Conservation (phyloP, 2,888 invertebrate species). For the Microctonus aethiopoides region DNA sequence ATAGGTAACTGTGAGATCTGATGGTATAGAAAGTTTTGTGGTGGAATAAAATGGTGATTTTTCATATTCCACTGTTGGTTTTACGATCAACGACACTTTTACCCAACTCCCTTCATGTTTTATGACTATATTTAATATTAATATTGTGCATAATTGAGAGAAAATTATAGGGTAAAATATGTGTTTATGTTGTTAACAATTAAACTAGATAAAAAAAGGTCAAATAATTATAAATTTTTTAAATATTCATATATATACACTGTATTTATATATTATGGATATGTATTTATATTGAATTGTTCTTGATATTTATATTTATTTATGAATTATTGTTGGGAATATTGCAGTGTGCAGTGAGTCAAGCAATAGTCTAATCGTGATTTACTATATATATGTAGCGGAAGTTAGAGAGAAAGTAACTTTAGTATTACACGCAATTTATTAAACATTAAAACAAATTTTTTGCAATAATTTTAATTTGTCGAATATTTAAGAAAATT, state of each 20-base stretch:
- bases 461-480: not conserved
- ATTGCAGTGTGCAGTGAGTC: conserved; percentile 13
- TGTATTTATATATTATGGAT: too few species aligned
- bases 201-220: not conserved
- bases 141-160: not conserved
- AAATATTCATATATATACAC: not conserved
- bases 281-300: not conserved
- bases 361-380: conserved; percentile 33
- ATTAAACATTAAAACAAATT: not conserved
- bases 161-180: not conserved
- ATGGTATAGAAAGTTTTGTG: conserved; percentile 30
- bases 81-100: conserved; percentile 19
- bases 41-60: conserved; percentile 16
- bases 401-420: conserved; percentile 32
- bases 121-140: not conserved
- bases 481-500: not conserved
- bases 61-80: conserved; percentile 16
- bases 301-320: conserved; percentile 7
- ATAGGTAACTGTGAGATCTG: conserved; percentile 5
- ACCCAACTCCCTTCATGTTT: not conserved
- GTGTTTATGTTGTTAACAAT: not conserved
- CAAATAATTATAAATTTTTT: not conserved
- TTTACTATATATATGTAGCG: conserved; percentile 22
- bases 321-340: conserved; percentile 17
- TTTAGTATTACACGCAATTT: conserved; percentile 14